Base-by-base conservation (phyloP, 2,888 invertebrate genomes). In the Bellardia bayeri region DNA sequence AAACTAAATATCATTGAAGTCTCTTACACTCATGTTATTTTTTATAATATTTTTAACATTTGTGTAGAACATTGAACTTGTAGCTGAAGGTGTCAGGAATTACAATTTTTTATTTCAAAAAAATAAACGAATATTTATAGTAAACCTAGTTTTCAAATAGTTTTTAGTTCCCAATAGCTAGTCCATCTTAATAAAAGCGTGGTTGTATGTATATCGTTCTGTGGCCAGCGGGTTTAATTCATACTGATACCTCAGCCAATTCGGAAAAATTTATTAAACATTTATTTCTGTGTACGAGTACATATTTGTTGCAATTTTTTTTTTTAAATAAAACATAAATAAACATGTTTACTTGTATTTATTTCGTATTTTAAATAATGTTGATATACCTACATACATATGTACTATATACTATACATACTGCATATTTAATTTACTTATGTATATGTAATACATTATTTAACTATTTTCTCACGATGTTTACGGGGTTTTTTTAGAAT, bases 1-100 rank as follows among this genome's bases (percentile, higher is more conserved):
- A 42, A 23, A 40, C 68, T 30, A 58, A 56, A 49, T 71, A 80
- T 42, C 80, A 80, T 72, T 71, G 80, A 80, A 80, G 79, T 80
- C 79, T 80, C 69, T 80, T 80, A 80, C 16, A 80, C 33, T 79
- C 79, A 79, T 79, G 79, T 61, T 71, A 14, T 80, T 51, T 13
- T n/a, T 45, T 45, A 3, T 45, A 51, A 30, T 58, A 37, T 23
- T 72, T 64, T 42, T 9, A 8, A 33, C 63, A n/a, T 37, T 14
- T 51, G n/a, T 51, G 6, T 56, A 51, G 61, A 56, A 40, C 69
- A 61, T 16, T 69, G 68, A 58, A 45, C 68, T 69, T 40, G 54
- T 61, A 42, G 16, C 23, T 56, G 45, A 45, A 45, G 45, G 45
- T 45, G 45, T 3, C 45, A 9, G 2, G 9, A 45, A 13, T 45